Evolutionary conservation across 2,113 vertebrate species (phyloP).

Genomic region (Chlorodrepanis virens): DNA sequence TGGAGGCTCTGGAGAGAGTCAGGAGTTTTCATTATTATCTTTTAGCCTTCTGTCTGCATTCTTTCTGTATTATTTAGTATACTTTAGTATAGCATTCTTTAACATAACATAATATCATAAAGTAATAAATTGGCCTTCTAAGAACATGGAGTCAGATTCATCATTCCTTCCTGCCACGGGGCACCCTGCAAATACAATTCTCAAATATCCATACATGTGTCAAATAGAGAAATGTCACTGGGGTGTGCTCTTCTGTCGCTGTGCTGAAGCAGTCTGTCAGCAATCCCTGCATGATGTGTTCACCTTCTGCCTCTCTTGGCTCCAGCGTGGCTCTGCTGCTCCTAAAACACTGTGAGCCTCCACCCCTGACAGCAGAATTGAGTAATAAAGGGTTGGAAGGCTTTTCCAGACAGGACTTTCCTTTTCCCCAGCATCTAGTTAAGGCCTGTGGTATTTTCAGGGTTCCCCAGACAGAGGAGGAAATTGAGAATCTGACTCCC

Average conservation of each 20-base stretch:
- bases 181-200: too few relatives aligned
- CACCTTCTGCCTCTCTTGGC: neutral
- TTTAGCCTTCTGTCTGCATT: too few relatives aligned
- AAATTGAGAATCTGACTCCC: too few relatives aligned
- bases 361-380: neutral
- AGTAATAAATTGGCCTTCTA: too few relatives aligned
- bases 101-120: too few relatives aligned
- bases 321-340: neutral
- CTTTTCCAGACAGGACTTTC: neutral
- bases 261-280: neutral
- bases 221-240: neutral
- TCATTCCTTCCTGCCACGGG: too few relatives aligned
- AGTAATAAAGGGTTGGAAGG: neutral
- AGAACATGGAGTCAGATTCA: too few relatives aligned
- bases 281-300: neutral
- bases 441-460: neutral
- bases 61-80: too few relatives aligned
- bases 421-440: neutral
- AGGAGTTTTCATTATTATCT: too few relatives aligned
- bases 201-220: fast-evolving
- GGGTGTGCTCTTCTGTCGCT: neutral
- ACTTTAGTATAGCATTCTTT: too few relatives aligned
- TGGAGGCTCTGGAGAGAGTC: too few relatives aligned
- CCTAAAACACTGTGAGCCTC: neutral
- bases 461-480: too few relatives aligned